Conservation (phyloP, 2,113 vertebrate species). For the Pangasianodon hypophthalmus region DNA sequence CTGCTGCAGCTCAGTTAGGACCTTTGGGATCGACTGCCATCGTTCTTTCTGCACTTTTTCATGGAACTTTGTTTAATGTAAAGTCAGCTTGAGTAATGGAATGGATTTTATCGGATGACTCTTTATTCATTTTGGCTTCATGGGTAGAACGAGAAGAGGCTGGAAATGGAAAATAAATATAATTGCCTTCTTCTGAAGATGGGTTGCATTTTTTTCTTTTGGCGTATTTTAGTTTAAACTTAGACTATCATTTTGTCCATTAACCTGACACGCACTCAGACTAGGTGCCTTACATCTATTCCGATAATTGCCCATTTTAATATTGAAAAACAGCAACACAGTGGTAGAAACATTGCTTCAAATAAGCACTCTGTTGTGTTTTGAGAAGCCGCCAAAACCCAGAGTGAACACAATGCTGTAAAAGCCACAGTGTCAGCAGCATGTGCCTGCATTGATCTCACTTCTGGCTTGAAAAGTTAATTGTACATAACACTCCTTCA, state of each 20-base stretch:
- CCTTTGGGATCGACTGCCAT: neutral
- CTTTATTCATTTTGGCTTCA: neutral
- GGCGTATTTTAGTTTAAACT: neutral
- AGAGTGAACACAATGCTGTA: conserved; percentile 8
- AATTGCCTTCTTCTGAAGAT: neutral
- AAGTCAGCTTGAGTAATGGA: neutral
- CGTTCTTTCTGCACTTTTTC: neutral
- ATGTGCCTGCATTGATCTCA: conserved; percentile 46
- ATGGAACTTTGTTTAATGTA: neutral
- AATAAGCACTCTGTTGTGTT: neutral
- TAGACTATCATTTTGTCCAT: neutral
- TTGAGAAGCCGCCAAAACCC: neutral
- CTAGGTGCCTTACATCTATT: neutral
- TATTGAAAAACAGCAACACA: neutral
- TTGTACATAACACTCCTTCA: conserved; percentile 52
- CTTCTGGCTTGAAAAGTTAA: conserved; percentile 56
- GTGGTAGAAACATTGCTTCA: neutral
- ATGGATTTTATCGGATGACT: neutral
- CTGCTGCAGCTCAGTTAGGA: neutral
- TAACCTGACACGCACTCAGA: neutral
- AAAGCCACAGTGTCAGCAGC: conserved; percentile 58
- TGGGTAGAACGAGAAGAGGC: neutral
- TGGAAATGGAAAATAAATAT: neutral
- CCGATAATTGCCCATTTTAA: neutral
- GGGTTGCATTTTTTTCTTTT: neutral